Base-by-base conservation (phyloP, 2,888 invertebrate species). In the Xanthorhoe designata region DNA sequence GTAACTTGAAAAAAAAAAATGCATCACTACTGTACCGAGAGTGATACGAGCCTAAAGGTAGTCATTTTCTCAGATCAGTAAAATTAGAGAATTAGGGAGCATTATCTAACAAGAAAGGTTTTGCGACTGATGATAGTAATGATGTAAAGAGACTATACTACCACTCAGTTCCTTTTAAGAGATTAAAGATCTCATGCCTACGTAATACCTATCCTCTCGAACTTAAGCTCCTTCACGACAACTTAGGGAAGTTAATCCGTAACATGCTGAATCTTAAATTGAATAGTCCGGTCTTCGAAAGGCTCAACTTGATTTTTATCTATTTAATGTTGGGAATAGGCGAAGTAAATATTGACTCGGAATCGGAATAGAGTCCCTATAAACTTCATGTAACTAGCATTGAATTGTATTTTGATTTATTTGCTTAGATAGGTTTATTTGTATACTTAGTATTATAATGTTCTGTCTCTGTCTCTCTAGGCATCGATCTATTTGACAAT, bases 191-290 rank as follows among this genome's bases (percentile, higher is more conserved):
- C 56, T 60, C 29, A 54, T 17, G 60, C 54, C 35, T 52, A 45
- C 32, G 18, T 49, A 61, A 55, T 56, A 50, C 52, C 42, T 65
- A 19, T 49, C 50, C 45, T 52, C 54, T 61, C 24, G 6, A 56
- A 56, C 50, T 18, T 45, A 61, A 61, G 61, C 55, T 47, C 24
- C 55, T 61, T 38, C 13, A 61, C 38, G 51, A 19, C 54, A 54
- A 54, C 64, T 59, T 59, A 58, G 24, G 32, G 64, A 57, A 38
- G 61, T 54, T 64, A 54, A 64, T 64, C 64, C 64, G 42, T 50
- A 55, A 61, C 68, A 35, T 70, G 35, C 68, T 54, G 58, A 60
- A 65, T 59, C 61, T 57, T 19, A 42, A 29, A 54, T 64, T 38
- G 58, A 57, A 59, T 53, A 59, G 49, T 50, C 38, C 53, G 52